Evolutionary conservation across 2,113 vertebrate genomes (phyloP).

Genomic region (Urocitellus parryii): DNA sequence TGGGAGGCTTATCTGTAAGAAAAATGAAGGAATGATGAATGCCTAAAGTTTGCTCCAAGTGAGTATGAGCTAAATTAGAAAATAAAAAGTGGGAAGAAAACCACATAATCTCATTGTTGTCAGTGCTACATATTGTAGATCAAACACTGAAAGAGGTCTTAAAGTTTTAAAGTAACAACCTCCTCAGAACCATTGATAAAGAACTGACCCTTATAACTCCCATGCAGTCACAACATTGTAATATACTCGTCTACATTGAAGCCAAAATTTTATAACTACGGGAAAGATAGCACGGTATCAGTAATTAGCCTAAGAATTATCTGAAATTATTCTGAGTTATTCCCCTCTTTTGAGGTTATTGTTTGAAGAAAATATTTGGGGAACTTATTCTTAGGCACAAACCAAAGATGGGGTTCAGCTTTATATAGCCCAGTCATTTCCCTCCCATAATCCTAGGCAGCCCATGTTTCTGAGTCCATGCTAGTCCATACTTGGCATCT

Average conservation of each 20-base stretch:
- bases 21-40: slow-evolving; percentile 46
- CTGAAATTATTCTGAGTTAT: not conserved
- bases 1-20: slow-evolving; percentile 66
- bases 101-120: not conserved
- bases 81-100: not conserved
- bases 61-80: not conserved
- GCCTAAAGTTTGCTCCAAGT: not conserved
- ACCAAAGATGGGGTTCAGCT: not conserved
- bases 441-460: not conserved
- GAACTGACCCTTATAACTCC: fast-evolving
- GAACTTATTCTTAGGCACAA: not conserved
- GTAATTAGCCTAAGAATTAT: not conserved
- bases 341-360: not conserved
- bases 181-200: not conserved
- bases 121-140: not conserved
- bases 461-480: not conserved
- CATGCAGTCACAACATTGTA: not conserved
- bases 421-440: not conserved
- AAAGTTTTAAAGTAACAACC: not conserved
- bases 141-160: not conserved
- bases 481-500: not conserved
- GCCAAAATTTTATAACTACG: not conserved
- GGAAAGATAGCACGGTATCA: not conserved
- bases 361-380: not conserved
- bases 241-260: not conserved